Percentiles rank a stretch among this genome's conserved stretches.
phyloP scores from a whole-genome alignment of 2,113 vertebrate species.

The Xyrauchen texanus region DNA sequence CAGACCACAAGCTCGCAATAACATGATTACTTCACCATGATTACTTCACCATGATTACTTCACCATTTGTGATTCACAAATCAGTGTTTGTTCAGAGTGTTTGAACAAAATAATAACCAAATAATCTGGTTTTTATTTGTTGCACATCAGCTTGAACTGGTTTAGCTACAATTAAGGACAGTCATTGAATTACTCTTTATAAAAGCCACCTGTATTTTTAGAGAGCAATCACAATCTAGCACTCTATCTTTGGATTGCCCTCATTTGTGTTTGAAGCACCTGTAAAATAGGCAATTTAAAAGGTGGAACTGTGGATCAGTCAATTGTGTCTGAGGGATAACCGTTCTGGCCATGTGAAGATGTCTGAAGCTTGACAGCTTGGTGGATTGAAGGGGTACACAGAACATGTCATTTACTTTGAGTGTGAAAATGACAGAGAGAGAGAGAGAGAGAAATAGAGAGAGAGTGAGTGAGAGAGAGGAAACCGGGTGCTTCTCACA shows the following conservation, averaged over 20 bases:
- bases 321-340: slow-evolving; percentile 70
- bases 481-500: slow-evolving; percentile 12
- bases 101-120: too few relatives aligned
- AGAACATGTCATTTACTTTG: slow-evolving; percentile 11
- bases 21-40: too few relatives aligned
- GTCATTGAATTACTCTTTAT: slow-evolving; percentile 52
- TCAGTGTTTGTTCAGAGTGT: too few relatives aligned
- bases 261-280: slow-evolving; percentile 69
- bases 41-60: too few relatives aligned
- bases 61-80: too few relatives aligned
- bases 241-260: slow-evolving; percentile 70
- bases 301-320: slow-evolving; percentile 70
- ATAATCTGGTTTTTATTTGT: too few relatives aligned
- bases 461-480: neutral
- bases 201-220: slow-evolving; percentile 59
- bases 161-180: slow-evolving; percentile 50
- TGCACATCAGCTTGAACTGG: slow-evolving; percentile 46
- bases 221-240: slow-evolving; percentile 63
- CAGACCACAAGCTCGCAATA: too few relatives aligned
- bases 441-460: too few relatives aligned
- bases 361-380: slow-evolving; percentile 19
- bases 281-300: slow-evolving; percentile 78
- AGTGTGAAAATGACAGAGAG: neutral
- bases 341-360: slow-evolving; percentile 62
- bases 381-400: slow-evolving; percentile 21